Base-by-base conservation (phyloP, 2,113 vertebrate genomes). In the Papio anubis region DNA sequence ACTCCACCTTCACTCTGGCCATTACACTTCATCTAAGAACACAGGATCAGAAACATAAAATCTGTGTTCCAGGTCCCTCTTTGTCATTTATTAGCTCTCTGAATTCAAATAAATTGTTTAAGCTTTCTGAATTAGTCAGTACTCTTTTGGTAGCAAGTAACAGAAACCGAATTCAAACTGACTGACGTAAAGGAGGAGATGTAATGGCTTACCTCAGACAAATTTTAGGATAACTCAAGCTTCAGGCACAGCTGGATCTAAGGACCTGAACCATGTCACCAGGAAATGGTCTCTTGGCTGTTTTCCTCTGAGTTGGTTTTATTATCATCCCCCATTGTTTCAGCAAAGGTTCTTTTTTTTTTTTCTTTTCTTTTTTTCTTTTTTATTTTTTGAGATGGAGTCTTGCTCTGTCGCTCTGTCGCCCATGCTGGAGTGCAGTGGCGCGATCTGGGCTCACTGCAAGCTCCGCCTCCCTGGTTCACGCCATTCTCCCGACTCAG, bases 151-250 rank as follows among this genome's bases (percentile, higher is more conserved):
- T 79, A 75, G 45, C 45, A 94, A 90, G 75, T 57, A 82, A 87
- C 45, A 94, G 90, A 92, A 95, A 87, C 10, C 21, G 92, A 83
- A 83, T 79, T 88, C 57, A 92, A 90, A 83, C 10, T 76, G 50
- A 88, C 40, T 72, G 66, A 80, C 16, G 59, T 23, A 35, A 93
- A 85, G 64, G 83, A 86, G 57, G 27, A 84, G 40, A 85, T 32
- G 25, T 17, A n/a, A 83, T 90, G 85, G 17, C 40, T 89, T 27
- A 79, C 38, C 66, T 86, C 50, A 35, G 45, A 85, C 91, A 80
- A 76, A 52, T 80, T 35, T 20, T 35, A 14, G 81, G 40, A 8
- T 25, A 66, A 84, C 13, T 40, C 50, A 40, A 21, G 18, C 17
- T 57, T 84, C 40, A 45, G 40, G 70, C 43, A 64, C 18, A 91